A percentile compares a stretch with the other conserved stretches of the same genome.
phyloP scores from a whole-genome alignment of 2,888 invertebrate genomes.

The Mythimna vitellina region DNA sequence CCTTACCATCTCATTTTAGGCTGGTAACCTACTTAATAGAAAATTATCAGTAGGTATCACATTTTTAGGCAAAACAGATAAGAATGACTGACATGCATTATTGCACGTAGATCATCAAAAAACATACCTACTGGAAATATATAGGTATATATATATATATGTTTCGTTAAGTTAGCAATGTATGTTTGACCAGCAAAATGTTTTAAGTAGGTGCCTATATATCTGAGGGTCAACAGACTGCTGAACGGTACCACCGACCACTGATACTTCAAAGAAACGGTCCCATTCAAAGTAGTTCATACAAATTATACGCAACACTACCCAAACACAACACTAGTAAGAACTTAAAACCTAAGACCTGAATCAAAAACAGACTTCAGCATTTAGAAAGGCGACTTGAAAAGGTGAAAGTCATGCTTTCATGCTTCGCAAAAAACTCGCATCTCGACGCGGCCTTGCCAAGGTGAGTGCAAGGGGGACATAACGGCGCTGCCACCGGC shows the following conservation, averaged over 20 bases:
- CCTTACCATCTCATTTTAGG: constrained; percentile 35
- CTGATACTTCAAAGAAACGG: constrained; percentile 19
- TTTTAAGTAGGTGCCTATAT: background rate
- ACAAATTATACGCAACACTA: constrained; percentile 28
- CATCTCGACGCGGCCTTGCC: constrained; percentile 89
- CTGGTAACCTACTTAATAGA: constrained; percentile 31
- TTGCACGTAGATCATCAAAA: constrained; percentile 11
- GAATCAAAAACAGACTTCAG: constrained; percentile 75
- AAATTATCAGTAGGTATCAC: constrained; percentile 21
- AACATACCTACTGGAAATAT: background rate
- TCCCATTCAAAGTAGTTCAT: constrained; percentile 3
- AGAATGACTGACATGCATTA: background rate
- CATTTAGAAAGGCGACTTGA: constrained; percentile 88
- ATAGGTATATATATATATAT: too few species aligned
- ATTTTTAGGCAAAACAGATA: constrained; percentile 26
- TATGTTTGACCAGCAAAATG: constrained; percentile 1
- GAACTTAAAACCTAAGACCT: constrained; percentile 63
- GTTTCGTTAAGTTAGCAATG: background rate
- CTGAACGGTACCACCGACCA: constrained; percentile 37
- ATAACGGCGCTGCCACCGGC: constrained; percentile 85
- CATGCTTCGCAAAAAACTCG: constrained; percentile 88
- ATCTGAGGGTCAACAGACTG: constrained; percentile 26
- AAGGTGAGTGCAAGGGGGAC: constrained; percentile 89
- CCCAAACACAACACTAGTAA: constrained; percentile 20
- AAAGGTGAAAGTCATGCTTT: constrained; percentile 90